phyloP scores from a whole-genome alignment of 2,113 vertebrate genomes.

The Sturnira hondurensis region DNA sequence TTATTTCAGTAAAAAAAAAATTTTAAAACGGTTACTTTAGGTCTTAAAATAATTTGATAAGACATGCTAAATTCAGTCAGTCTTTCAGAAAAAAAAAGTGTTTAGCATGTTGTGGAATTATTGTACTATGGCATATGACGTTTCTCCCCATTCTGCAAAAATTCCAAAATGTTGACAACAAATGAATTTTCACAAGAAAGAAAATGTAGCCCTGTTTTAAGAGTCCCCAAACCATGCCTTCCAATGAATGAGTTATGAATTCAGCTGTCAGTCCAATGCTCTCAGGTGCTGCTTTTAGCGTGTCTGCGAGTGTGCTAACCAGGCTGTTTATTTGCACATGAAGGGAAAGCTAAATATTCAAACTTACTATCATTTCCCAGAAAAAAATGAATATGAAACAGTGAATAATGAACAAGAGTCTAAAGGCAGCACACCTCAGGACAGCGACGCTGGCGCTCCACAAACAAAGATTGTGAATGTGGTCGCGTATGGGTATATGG shows the following conservation, averaged over 20 bases:
- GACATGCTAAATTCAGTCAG: neutral
- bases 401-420: constrained; percentile 59
- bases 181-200: neutral
- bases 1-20: neutral
- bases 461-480: constrained; percentile 71
- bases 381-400: constrained; percentile 56
- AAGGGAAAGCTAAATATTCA: constrained; percentile 58
- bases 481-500: constrained; percentile 61
- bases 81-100: neutral
- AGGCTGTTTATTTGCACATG: constrained; percentile 63
- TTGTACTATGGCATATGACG: neutral
- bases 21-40: neutral
- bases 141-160: neutral
- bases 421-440: constrained; percentile 56
- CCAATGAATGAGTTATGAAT: constrained; percentile 50
- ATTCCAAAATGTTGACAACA: neutral
- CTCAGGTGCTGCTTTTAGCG: constrained; percentile 61
- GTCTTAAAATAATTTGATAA: neutral
- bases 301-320: constrained; percentile 59
- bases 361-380: constrained; percentile 66
- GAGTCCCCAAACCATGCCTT: constrained; percentile 17
- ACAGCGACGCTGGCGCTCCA: constrained; percentile 63
- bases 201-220: neutral
- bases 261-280: constrained; percentile 14
- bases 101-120: neutral